Evolutionary conservation across 2,113 vertebrate species (phyloP).

Genomic region (mouse (Mus musculus)): GRCm39 chr1:147526501-147527000

Average conservation of each 20-base stretch:
- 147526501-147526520: too few species aligned
- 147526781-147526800: fast-evolving
- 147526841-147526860: fast-evolving
- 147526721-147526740: neutral
- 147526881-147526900: neutral
- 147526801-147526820: fast-evolving
- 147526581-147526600: neutral
- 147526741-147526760: neutral
- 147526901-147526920: neutral
- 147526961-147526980: neutral
- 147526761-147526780: neutral
- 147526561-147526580: neutral
- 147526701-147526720: neutral
- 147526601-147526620: neutral
- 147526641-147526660: neutral
- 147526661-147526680: neutral
- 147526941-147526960: neutral
- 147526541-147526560: too few species aligned
- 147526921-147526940: neutral
- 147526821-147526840: neutral
- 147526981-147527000: neutral
- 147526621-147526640: neutral
- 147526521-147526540: too few species aligned
- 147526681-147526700: neutral
- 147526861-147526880: fast-evolving